Base-by-base conservation (phyloP, 2,797 vertebrate genomes). In the Bufotes viridis region DNA sequence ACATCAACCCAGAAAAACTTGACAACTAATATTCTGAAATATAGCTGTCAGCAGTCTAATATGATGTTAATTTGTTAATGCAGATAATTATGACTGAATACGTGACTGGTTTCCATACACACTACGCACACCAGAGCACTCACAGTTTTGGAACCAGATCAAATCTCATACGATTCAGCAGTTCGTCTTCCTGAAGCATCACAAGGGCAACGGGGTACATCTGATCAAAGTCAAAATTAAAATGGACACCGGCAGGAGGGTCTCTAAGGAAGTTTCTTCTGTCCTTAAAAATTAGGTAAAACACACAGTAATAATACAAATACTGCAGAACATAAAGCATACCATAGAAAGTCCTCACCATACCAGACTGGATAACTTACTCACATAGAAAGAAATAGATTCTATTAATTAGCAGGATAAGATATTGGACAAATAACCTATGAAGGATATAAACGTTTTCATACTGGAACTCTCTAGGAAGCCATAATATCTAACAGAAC, bases 141-240 rank as follows among this genome's bases (percentile, higher is more conserved):
- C 91, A 99, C 98, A 95, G 96, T 94, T 99, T 99, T 51, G 98
- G 98, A 78, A 99, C 98, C 0, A 99, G 95, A 93, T 98, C 97
- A 34, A 99, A 99, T 90, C 98, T 96, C 98, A 99, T 99, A 93
- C 96, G 95, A 90, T 97, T 99, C 53, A 99, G 97, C n/a, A 99
- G 95, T 65, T 99, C 94, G 34, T 99, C 98, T 91, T 99, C 98
- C 88, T 98, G 97, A 81, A 99, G 93, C 98, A 99, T 99, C 91
- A 98, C 96, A 87, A 97, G 86, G 82, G 98, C 98, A 29, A 98
- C 93, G 0, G 98, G 97, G 91, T 96, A 98, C 96, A 99, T 99
- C 90, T 97, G 97, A 86, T 98, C 97, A 92, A 98, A 98, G 90
- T 98, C 97, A 76, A 99, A 99, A 92, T 97, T 95, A 95, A 98